Conservation (phyloP, 2,888 invertebrate species). For the Dasysyrphus albostriatus region DNA sequence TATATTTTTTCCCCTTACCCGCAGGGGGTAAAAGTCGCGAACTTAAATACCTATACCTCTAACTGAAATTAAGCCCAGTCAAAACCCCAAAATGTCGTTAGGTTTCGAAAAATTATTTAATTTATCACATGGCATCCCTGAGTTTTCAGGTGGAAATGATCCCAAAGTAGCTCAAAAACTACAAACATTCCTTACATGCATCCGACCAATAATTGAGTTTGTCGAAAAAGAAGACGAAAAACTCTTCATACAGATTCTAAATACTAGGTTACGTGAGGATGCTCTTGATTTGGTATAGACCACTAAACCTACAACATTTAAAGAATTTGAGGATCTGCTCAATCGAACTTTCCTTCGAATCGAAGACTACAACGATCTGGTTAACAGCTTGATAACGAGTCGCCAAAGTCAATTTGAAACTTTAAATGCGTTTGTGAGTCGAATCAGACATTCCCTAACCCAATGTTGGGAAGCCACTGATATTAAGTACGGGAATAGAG, state of each 20-base stretch:
- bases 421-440: not conserved
- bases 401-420: constrained; percentile 12
- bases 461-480: not conserved
- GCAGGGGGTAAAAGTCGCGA: too few relatives aligned
- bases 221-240: not conserved
- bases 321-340: too few relatives aligned
- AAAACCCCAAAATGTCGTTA: too few relatives aligned
- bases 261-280: not conserved
- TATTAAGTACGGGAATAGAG: not conserved
- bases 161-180: not conserved
- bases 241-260: not conserved
- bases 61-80: too few relatives aligned
- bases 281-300: not conserved
- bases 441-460: not conserved
- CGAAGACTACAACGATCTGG: not conserved
- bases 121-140: too few relatives aligned
- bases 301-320: not conserved
- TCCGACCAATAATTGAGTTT: not conserved
- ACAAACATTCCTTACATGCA: not conserved
- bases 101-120: too few relatives aligned
- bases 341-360: not conserved
- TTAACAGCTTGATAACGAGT: not conserved
- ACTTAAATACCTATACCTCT: too few relatives aligned
- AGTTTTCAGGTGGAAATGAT: too few relatives aligned
- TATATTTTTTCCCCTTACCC: too few relatives aligned